Percentiles rank a stretch among this genome's conserved stretches.
These are phyloP conservation scores for Autographa pulchrina DNA, from an alignment of 2,888 invertebrate species.

Conservation along the genomic window DNA sequence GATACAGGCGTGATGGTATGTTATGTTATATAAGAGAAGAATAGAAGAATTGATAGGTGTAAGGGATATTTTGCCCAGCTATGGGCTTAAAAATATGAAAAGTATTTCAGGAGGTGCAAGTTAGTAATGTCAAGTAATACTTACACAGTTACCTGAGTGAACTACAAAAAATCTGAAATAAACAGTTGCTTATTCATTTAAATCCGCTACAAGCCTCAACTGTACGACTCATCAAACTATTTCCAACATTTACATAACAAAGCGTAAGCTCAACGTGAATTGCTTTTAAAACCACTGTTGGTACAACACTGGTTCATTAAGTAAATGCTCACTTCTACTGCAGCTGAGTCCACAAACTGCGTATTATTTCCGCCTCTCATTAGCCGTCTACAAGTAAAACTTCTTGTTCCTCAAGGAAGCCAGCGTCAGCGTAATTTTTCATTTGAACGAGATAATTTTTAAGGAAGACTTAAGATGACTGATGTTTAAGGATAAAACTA, in stretches of 20 bases:
- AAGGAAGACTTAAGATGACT: slow-evolving; percentile 16
- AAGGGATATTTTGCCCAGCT: too few species aligned
- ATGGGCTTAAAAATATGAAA: too few species aligned
- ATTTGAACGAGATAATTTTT: slow-evolving; percentile 27
- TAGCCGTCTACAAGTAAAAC: slow-evolving; percentile 27
- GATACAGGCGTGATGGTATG: too few species aligned
- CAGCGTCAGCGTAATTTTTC: slow-evolving; percentile 24
- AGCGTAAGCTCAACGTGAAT: slow-evolving; percentile 10
- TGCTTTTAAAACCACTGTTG: slow-evolving; percentile 15
- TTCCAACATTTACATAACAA: background rate
- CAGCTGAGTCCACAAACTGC: slow-evolving; percentile 29
- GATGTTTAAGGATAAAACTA: slow-evolving; percentile 11
- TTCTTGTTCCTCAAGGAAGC: slow-evolving; percentile 23
- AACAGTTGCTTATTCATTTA: background rate
- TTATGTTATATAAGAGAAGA: too few species aligned
- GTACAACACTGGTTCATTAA: slow-evolving; percentile 35
- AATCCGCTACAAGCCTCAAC: background rate
- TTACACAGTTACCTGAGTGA: too few species aligned
- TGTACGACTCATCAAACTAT: background rate
- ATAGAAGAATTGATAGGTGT: too few species aligned
- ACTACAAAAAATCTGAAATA: background rate
- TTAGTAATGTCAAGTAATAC: too few species aligned
- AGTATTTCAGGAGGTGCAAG: too few species aligned
- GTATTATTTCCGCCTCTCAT: slow-evolving; percentile 37
- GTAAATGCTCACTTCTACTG: slow-evolving; percentile 20